Evolutionary conservation across 2,113 vertebrate genomes (phyloP), one percentile per base, ranked within the genome.

Genomic region (Erinaceus europaeus): DNA sequence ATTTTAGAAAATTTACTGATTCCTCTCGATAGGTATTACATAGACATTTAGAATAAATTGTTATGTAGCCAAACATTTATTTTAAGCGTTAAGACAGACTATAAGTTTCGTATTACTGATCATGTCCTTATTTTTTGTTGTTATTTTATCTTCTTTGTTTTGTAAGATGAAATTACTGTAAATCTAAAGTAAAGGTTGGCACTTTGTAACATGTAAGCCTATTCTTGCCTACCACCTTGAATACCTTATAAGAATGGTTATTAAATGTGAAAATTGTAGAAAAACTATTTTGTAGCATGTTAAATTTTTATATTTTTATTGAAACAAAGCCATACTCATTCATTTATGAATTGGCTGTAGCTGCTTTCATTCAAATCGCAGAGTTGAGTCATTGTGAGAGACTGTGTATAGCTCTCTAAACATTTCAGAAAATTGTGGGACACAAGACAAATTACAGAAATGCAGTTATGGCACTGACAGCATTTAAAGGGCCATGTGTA

Each of bases 291-390:
- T 68, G 14, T 91, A 36, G 67, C 38, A 40, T 68, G 32, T 62
- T 59, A 50, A 88, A 36, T 64, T 86, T 78, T 72, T 5, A n/a
- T n/a, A n/a, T 77, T 89, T 90, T 91, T 89, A 82, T 72, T 89
- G 69, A 21, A 77, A 34, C 14, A 81, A 3, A 65, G 21, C 0
- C 5, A 27, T 34, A 2, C 50, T n/a, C 55, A 72, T 82, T 86
- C 23, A 73, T 32, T 89, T 82, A 25, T 42, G 52, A 42, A 4
- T 79, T 76, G 36, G 78, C 38, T 77, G 5, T 81, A 67, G 34
- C 14, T 82, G 38, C 44, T 74, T 86, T 86, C 21, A 78, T 68
- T 77, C 13, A 8, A 72, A 36, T 72, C 34, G 78, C 32, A 73
- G 65, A 78, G 18, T 78, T 86, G 29, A 73, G 44, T 77, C 72